Evolutionary conservation across 2,113 vertebrate genomes (phyloP), one percentile per base, ranked within the genome.

Genomic region (Rissa tridactyla): DNA sequence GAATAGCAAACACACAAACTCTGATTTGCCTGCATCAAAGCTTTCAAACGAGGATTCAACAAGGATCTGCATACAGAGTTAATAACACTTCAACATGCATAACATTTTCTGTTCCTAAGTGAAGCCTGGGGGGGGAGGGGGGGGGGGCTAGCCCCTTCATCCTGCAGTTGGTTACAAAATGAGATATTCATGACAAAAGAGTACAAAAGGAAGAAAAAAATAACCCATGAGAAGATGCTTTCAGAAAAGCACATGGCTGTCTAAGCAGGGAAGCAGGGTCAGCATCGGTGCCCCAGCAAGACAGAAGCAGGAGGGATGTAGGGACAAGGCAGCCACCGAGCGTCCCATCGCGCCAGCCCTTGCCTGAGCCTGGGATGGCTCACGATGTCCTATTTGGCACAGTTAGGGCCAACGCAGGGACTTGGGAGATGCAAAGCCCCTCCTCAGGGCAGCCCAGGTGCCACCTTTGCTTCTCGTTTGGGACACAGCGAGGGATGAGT

Each of bases 1-100:
- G 57, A 95, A 95, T 55, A 92, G 79, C 80, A 94, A 95, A 94
- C 82, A 58, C 91, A 93, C 94, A 95, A 98, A 98, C 98, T 98
- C 98, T 98, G 98, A 98, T 98, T 98, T 97, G 96, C 98, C 98
- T 96, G 98, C 98, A 98, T 98, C 98, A 99, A 99, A 98, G 98
- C 98, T 98, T 97, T 79, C 87, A 94, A 95, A 94, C 40, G 11
- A 87, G 77, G 92, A 88, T 82, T 89, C 72, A 89, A 68, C 93
- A 82, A 85, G 64, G 95, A 68, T 73, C 85, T 40, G 66, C 55
- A 85, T 84, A 89, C 80, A 96, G 83, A 89, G 30, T 90, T 58
- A 85, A 47, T 96, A 87, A 97, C 97, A 87, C 88, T 97, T 97
- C 95, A 97, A 90, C 97, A 97, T 97, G 97, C 97, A 96, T 94